Conservation (phyloP, 2,113 vertebrate species). For the Dascyllus trimaculatus region DNA sequence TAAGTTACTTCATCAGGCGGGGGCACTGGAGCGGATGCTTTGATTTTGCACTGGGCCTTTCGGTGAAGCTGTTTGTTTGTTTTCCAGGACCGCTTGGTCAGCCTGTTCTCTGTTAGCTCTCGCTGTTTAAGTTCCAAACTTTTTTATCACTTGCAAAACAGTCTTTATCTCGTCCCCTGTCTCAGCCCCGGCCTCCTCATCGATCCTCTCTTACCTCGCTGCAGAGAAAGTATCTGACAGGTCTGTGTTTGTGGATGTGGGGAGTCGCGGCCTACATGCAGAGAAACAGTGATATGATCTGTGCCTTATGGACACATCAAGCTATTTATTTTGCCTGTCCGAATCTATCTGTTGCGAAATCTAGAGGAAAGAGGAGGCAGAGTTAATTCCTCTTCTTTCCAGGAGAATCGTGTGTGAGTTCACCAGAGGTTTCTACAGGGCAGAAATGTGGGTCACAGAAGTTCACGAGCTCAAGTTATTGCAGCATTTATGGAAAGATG, state of each 20-base stretch:
- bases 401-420: conserved; percentile 49
- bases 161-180: conserved; percentile 63
- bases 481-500: conserved; percentile 43
- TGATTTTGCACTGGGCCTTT: conserved; percentile 45
- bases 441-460: conserved; percentile 61
- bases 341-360: neutral
- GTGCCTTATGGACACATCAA: neutral
- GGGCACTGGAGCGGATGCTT: conserved; percentile 22
- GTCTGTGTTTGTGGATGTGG: conserved; percentile 23
- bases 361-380: neutral
- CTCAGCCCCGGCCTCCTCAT: conserved; percentile 60
- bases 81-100: conserved; percentile 61
- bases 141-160: conserved; percentile 68
- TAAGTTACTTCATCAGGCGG: conserved; percentile 38
- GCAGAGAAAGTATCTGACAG: conserved; percentile 6
- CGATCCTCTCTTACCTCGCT: conserved; percentile 39
- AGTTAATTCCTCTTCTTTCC: conserved; percentile 25
- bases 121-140: conserved; percentile 63
- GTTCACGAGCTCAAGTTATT: conserved; percentile 52
- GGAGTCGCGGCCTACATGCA: neutral
- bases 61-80: conserved; percentile 65
- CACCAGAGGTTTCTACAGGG: conserved; percentile 53
- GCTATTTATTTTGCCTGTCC: conserved; percentile 11
- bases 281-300: neutral
- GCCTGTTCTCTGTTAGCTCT: conserved; percentile 63